Evolutionary conservation across 2,888 invertebrate genomes (phyloP), one percentile per base, ranked within the genome.

Genomic region (Hemistola chrysoprasaria): DNA sequence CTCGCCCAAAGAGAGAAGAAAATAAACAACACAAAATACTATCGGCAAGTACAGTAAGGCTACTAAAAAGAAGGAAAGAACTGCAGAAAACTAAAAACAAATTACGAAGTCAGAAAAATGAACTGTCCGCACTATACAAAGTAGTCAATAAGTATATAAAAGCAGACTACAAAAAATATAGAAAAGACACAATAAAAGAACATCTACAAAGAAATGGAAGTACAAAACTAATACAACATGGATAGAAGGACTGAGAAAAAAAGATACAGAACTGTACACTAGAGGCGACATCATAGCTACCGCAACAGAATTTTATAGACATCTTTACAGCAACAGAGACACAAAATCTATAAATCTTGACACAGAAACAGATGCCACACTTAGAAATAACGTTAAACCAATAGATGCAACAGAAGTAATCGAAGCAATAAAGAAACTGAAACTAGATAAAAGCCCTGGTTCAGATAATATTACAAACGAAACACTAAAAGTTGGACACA

Each of bases 61-160:
- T 43, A 6, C 1, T 47, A 23, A 8, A 27, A 24, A 43, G 47
- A 31, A 36, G 40, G 26, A 8, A 37, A 11, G 21, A 22, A 26
- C 27, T 47, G 22, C 41, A 47, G 11, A 22, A 29, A 25, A 42
- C 27, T 6, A 37, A 29, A 11, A 32, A 28, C 7, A 39, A 47
- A 40, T 16, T 35, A 1, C 22, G 39, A 22, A 0, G 11, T 11
- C 30, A 24, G 21, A 40, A 43, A 30, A 40, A 40, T 7, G 47
- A 46, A 30, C 22, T 40, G 1, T 16, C 37, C 1, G 40, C 40
- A 4, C 37, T 40, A 0, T 40, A 40, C 24, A 42, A 35, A 22
- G 6, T 40, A 22, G 16, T 31, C 0, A 47, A 24, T 8, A 41
- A 39, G 35, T 23, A 25, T 6, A 47, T 47, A 22, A 43, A 28